phyloP scores from a whole-genome alignment of 2,113 vertebrate species.

The Trogon surrucura region DNA sequence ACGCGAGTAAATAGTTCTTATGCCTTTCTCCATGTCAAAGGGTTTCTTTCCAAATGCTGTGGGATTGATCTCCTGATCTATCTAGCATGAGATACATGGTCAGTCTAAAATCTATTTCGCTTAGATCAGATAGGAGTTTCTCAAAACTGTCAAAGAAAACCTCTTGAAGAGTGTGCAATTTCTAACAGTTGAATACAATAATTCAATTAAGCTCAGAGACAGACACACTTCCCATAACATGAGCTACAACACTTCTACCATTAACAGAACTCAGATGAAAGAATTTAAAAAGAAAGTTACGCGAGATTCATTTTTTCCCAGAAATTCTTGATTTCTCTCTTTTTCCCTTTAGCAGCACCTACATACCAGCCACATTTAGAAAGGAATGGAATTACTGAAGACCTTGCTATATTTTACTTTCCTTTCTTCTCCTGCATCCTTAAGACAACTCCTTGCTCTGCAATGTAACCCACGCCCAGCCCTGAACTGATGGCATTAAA shows the following conservation, averaged over 20 bases:
- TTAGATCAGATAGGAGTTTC: background rate
- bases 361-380: background rate
- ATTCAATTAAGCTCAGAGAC: background rate
- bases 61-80: background rate
- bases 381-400: background rate
- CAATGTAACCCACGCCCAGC: background rate
- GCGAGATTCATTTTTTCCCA: background rate
- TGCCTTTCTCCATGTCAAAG: background rate
- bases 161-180: background rate
- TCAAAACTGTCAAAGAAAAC: background rate
- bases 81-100: background rate
- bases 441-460: background rate
- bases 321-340: background rate
- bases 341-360: background rate
- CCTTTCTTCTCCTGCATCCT: background rate
- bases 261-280: background rate
- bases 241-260: background rate
- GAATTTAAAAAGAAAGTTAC: background rate
- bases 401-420: background rate
- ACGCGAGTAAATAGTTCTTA: background rate
- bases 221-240: background rate
- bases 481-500: background rate
- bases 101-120: background rate
- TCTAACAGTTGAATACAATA: background rate
- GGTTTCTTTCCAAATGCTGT: background rate